Evolutionary conservation across 2,888 invertebrate genomes (phyloP), one percentile per base, ranked within the genome.

Genomic region (Therioaphis trifolii): DNA sequence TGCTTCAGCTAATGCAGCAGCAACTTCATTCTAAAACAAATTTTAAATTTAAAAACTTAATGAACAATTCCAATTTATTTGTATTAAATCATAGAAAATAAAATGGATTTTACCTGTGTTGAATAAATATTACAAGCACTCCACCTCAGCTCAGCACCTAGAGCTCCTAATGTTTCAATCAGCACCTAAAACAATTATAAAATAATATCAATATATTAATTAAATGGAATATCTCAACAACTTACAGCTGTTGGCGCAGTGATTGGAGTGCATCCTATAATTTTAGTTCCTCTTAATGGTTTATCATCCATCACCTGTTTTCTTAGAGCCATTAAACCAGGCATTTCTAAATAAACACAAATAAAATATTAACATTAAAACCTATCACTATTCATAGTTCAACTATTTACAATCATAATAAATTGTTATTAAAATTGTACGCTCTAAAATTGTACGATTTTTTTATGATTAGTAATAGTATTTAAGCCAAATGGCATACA

Each of bases 111-210:
- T 69, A 79, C 78, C 91, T 94, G 98, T 18, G 98, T 98, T 82
- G 98, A 98, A 90, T 97, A 98, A 87, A 98, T 98, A 89, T 98
- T 98, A 89, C 98, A 98, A 2, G 98, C 97, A 0, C 97, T 95
- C 98, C 98, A 98, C 88, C 97, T 93, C 4, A 98, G 94, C 87
- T 95, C 94, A 5, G 97, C 97, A 0, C 97, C 97, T 27, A 97
- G 90, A 79, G 95, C 94, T 0, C 93, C 93, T 58, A 97, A 90
- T 0, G 97, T 97, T 89, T 97, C 97, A 85, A 97, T 95, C 84
- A 97, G 90, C 58, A 97, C 78, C 78, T 79, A 27, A 40, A 79
- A 78, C n/a, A 29, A 5, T n/a, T 89, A 90, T 89, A 86, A 40
- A 87, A 85, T 71, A 58, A 74, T 77, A 76, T 61, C 85, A 40